Percentiles rank a stretch among this genome's conserved stretches.
These are phyloP conservation scores for Caranx ignobilis DNA, from an alignment of 2,113 vertebrate genomes.

Conservation along the genomic window DNA sequence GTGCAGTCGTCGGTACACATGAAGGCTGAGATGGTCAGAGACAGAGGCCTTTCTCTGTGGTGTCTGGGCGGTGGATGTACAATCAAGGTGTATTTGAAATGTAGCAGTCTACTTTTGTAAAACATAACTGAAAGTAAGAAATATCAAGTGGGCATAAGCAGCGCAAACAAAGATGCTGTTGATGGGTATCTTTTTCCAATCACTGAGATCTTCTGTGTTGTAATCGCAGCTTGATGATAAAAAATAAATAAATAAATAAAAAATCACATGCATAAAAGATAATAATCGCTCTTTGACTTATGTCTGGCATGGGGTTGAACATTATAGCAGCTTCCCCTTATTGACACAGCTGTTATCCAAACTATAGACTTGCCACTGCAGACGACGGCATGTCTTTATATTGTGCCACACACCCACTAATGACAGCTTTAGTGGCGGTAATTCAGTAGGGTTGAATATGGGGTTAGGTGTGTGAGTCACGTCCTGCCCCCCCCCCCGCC, in stretches of 20 bases:
- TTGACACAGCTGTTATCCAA: conserved; percentile 82
- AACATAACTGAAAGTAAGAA: conserved; percentile 56
- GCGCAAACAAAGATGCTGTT: conserved; percentile 47
- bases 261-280: conserved; percentile 64
- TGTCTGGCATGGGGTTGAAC: conserved; percentile 61
- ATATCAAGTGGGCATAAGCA: conserved; percentile 45
- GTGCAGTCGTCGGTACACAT: background rate
- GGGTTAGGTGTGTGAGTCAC: conserved; percentile 77
- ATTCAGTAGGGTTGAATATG: conserved; percentile 75
- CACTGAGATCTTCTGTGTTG: conserved; percentile 52
- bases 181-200: conserved; percentile 29
- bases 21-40: background rate
- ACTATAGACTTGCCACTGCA: conserved; percentile 75
- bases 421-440: conserved; percentile 80
- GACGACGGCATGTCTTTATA: conserved; percentile 69
- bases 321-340: conserved; percentile 72
- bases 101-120: conserved; percentile 41
- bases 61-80: conserved; percentile 18
- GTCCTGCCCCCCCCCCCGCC: conserved; percentile 64
- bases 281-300: conserved; percentile 72
- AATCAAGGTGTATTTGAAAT: conserved; percentile 43
- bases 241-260: conserved; percentile 39
- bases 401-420: conserved; percentile 80
- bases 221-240: conserved; percentile 55
- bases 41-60: conserved; percentile 7